Evolutionary conservation across 2,797 vertebrate species (phyloP).

Genomic region (Hoplostethus atlanticus): DNA sequence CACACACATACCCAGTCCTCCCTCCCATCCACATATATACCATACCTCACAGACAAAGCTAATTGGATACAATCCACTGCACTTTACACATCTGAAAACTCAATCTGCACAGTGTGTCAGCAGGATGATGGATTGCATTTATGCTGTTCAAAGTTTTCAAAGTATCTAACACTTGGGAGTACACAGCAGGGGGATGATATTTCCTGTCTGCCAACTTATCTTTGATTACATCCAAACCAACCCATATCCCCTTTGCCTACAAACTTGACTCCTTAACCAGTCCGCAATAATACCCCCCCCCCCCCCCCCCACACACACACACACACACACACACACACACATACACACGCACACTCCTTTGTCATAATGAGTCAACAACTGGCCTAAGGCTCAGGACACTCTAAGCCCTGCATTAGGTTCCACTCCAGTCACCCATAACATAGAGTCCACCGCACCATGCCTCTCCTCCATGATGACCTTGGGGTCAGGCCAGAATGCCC

Average conservation of each 20-base stretch:
- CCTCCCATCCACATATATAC: slow-evolving; percentile 61
- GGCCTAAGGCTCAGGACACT: slow-evolving; percentile 42
- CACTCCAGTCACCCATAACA: slow-evolving; percentile 72
- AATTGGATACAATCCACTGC: slow-evolving; percentile 73
- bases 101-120: slow-evolving; percentile 64
- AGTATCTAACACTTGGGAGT: slow-evolving; percentile 58
- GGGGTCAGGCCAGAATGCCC: slow-evolving; percentile 81
- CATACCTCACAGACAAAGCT: slow-evolving; percentile 64
- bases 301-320: neutral
- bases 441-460: slow-evolving; percentile 65
- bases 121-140: slow-evolving; percentile 77
- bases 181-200: slow-evolving; percentile 53
- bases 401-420: slow-evolving; percentile 52
- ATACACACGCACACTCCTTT: slow-evolving; percentile 19
- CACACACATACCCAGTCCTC: slow-evolving; percentile 25
- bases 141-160: slow-evolving; percentile 68
- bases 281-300: neutral
- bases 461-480: slow-evolving; percentile 75
- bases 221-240: slow-evolving; percentile 53
- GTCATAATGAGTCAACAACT: slow-evolving; percentile 65
- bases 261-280: slow-evolving; percentile 56
- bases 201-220: slow-evolving; percentile 54
- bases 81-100: slow-evolving; percentile 78
- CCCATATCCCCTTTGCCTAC: slow-evolving; percentile 19
- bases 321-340: slow-evolving; percentile 30